Evolutionary conservation across 2,888 invertebrate species (phyloP), one percentile per base, ranked within the genome.

Genomic region (Stomorhina lunata): DNA sequence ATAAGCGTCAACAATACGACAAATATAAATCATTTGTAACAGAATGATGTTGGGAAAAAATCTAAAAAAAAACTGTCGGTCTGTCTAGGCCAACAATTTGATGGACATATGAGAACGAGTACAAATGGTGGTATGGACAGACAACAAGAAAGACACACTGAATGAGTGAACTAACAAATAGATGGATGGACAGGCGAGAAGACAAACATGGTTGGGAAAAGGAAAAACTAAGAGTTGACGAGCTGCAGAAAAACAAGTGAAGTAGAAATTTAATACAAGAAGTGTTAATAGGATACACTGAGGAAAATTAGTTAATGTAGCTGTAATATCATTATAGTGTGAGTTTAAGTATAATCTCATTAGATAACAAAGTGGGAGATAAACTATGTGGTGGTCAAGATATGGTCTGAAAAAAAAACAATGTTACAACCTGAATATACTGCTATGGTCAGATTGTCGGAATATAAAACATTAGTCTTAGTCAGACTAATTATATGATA

Each of bases 1-100:
- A 75, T 71, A 80, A 78, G 78, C 78, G 81, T 84, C 82, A 84
- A 80, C 80, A 59, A 61, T 73, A 63, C 77, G 80, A 83, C 79
- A 71, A 75, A 77, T 68, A 84, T 84, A 84, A 83, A 83, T 84
- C 81, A 83, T 80, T 80, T 73, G 68, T 63, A 75, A 82, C 73
- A 79, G 65, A 75, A 32, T 55, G n/a, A n/a, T n/a, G 76, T 68
- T 76, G 57, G 29, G n/a, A 48, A 57, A 66, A 29, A 32, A 37
- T 37, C 34, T 27, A 71, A 65, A 34, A 34, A 53, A 66, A 48
- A 37, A 34, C 63, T 48, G 32, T 9, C 32, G 17, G 6, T 6
- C 43, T 17, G 72, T 65, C 72, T 66, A 37, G 55, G 78, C 40
- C 10, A 40, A 66, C 57, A 65, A 22, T 48, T n/a, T 79, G 65